These are phyloP conservation scores for Leptinotarsa lineolata DNA, from an alignment of 1,140 invertebrate genomes.

Conservation along the genomic window DNA sequence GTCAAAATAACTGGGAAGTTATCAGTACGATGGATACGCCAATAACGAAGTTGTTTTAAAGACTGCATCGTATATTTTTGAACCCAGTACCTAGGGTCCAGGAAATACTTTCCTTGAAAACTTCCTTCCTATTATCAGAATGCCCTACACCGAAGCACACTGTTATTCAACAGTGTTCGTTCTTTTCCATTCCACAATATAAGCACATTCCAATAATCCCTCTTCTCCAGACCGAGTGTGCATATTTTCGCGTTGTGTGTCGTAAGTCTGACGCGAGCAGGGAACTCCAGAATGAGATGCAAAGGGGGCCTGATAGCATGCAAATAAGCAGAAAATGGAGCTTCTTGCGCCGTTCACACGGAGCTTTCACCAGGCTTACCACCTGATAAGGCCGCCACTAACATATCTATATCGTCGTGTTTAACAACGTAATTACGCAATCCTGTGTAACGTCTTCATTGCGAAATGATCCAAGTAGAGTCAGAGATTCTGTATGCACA, in stretches of 20 bases:
- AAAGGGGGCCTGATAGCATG: slow-evolving; percentile 28
- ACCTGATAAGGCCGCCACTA: slow-evolving; percentile 34
- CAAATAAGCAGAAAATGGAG: slow-evolving; percentile 30
- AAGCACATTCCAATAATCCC: slow-evolving; percentile 7
- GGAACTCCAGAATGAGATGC: slow-evolving; percentile 1
- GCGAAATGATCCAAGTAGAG: not conserved
- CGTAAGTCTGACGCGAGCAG: slow-evolving; percentile 1
- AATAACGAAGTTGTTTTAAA: too few species aligned
- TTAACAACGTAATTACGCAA: slow-evolving; percentile 27
- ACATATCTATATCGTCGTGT: slow-evolving; percentile 28
- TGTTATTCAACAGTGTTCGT: not conserved
- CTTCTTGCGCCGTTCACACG: slow-evolving; percentile 33
- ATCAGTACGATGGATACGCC: too few species aligned
- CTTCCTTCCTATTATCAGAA: too few species aligned
- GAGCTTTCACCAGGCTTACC: slow-evolving; percentile 25
- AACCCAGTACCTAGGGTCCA: too few species aligned
- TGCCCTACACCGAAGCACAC: too few species aligned
- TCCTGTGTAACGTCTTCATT: slow-evolving; percentile 2
- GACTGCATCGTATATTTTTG: too few species aligned
- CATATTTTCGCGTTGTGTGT: slow-evolving; percentile 10
- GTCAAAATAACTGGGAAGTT: too few species aligned
- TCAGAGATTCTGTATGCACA: not conserved
- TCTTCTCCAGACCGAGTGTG: slow-evolving; percentile 6
- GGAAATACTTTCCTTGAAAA: too few species aligned
- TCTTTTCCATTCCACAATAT: not conserved